phyloP scores from a whole-genome alignment of 2,797 vertebrate genomes.

The Sebastes hubbsi region DNA sequence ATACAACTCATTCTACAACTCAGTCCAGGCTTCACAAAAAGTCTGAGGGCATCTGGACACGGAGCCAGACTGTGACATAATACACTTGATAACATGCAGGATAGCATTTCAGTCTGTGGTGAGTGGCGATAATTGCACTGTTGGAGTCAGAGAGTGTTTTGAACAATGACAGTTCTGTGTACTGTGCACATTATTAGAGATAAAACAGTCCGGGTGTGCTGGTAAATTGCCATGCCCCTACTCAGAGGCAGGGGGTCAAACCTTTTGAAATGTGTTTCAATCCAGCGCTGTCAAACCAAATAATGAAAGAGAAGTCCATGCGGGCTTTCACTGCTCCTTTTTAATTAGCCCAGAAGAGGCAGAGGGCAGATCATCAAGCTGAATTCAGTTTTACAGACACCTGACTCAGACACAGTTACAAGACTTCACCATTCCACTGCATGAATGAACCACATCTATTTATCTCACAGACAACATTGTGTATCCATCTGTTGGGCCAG shows the following conservation, averaged over 20 bases:
- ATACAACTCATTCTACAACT: neutral
- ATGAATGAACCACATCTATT: slow-evolving; percentile 22
- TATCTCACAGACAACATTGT: slow-evolving; percentile 3
- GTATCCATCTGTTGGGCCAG: neutral
- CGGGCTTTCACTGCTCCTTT: slow-evolving; percentile 53
- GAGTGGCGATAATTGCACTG: slow-evolving; percentile 44
- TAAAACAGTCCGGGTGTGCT: slow-evolving; percentile 10
- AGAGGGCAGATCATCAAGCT: slow-evolving; percentile 57
- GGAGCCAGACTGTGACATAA: neutral
- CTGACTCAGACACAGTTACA: slow-evolving; percentile 37
- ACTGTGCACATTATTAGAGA: slow-evolving; percentile 19
- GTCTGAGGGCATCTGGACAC: neutral
- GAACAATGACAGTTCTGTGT: slow-evolving; percentile 43
- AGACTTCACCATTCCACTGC: neutral
- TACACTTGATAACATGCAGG: slow-evolving; percentile 29
- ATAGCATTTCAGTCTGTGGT: slow-evolving; percentile 24
- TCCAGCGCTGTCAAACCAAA: slow-evolving; percentile 53
- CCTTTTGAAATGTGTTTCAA: slow-evolving; percentile 56
- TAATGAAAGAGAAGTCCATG: slow-evolving; percentile 47
- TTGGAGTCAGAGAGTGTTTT: slow-evolving; percentile 33
- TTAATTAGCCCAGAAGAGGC: slow-evolving; percentile 72
- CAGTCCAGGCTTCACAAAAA: neutral
- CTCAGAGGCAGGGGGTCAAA: slow-evolving; percentile 10
- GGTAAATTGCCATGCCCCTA: slow-evolving; percentile 17
- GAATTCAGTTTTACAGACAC: slow-evolving; percentile 56